Evolutionary conservation across 2,888 invertebrate species (phyloP), one percentile per base, ranked within the genome.

Genomic region (Polydrusus pterygomalis): DNA sequence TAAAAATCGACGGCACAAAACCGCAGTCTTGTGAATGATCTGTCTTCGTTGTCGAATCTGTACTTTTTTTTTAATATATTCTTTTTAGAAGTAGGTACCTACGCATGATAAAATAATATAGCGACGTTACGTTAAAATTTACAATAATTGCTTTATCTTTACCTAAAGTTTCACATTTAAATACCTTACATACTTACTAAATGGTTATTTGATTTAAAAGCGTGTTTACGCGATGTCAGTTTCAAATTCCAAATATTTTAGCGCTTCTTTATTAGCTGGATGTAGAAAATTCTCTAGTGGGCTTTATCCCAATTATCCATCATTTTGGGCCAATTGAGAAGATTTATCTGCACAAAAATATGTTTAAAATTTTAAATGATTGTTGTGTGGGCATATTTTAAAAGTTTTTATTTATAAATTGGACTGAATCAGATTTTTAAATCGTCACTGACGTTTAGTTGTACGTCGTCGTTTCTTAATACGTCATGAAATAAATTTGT

Each of bases 221-320:
- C 56, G 51, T 72, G 72, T 72, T 72, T 72, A 72, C 72, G 18
- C 62, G 38, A 54, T 62, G 49, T 54, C 63, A 15, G n/a, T 65
- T 65, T 45, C 11, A 65, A 72, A 72, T 72, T 72, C 72, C 72
- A 65, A 62, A 72, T 72, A 64, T 56, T 72, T 72, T 72, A 65
- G 56, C 64, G 17, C 40, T 13, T 15, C 56, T 51, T 65, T 58
- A 58, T 54, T 34, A 49, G 45, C 64, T 64, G 54, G 54, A 56
- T 65, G 64, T 45, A 72, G 65, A 72, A 64, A 65, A 43, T 71
- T 56, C 49, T 65, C 64, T 64, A 64, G 64, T 64, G 64, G 64
- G 47, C 64, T 47, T 45, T 47, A 65, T 65, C 65, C 51, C 18
- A 65, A 51, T 65, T 51, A 65, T 65, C 34, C 65, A 65, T 65